phyloP scores from a whole-genome alignment of 2,888 invertebrate species.

The Mycogona germanica region DNA sequence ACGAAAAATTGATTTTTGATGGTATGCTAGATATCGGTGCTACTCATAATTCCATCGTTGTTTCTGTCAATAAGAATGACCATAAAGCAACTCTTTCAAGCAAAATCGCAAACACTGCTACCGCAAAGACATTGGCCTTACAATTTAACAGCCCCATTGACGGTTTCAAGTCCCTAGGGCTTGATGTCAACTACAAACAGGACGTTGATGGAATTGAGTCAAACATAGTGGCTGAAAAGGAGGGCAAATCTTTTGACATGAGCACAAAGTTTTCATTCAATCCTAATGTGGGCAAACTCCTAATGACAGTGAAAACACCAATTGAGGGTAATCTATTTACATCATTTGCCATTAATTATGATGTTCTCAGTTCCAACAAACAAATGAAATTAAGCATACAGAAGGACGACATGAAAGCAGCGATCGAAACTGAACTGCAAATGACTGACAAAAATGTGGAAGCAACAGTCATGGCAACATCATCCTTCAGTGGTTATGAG shows the following conservation, averaged over 20 bases:
- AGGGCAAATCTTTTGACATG: too few species aligned
- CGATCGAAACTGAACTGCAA: neutral
- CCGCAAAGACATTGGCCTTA: neutral
- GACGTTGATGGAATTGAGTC: too few species aligned
- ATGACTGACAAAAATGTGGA: neutral
- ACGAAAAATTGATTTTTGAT: constrained; percentile 6
- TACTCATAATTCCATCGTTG: neutral
- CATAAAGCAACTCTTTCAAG: constrained; percentile 7
- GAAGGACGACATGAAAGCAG: constrained; percentile 2
- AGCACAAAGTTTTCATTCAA: too few species aligned
- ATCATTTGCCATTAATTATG: constrained; percentile 13
- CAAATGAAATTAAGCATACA: neutral
- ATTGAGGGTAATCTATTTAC: constrained; percentile 17
- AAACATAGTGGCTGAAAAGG: too few species aligned
- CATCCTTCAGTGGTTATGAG: constrained; percentile 17
- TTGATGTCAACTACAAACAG: neutral
- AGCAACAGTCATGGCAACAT: constrained; percentile 8
- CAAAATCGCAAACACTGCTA: neutral
- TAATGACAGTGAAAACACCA: constrained; percentile 21
- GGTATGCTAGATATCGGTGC: neutral
- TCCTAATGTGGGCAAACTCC: too few species aligned
- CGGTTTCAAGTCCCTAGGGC: neutral
- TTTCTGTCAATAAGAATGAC: constrained; percentile 10
- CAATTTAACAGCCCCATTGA: constrained; percentile 1
- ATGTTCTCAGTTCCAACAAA: neutral